Percentiles rank a stretch among this genome's conserved stretches.
Conservation (phyloP, 2,888 invertebrate genomes). For the Tholera decimalis region DNA sequence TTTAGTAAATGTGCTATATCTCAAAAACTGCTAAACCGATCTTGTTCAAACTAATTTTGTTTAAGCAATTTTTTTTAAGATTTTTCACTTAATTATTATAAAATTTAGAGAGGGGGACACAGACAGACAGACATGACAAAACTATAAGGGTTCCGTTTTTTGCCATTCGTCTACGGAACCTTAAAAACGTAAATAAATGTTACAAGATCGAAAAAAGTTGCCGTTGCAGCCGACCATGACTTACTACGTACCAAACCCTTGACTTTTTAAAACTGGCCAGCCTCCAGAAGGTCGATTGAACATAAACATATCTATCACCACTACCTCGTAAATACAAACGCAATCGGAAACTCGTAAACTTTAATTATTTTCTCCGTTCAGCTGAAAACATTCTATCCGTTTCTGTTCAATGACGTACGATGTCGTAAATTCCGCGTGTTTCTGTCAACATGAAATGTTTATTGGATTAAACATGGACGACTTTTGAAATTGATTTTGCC, state of each 20-base stretch:
- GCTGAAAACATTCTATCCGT: slow-evolving; percentile 29
- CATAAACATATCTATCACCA: slow-evolving; percentile 27
- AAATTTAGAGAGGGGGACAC: not conserved
- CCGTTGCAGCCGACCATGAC: slow-evolving; percentile 48
- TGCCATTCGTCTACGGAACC: too few species aligned
- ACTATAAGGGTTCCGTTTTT: too few species aligned
- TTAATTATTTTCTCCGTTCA: slow-evolving; percentile 40
- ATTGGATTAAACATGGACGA: slow-evolving; percentile 21
- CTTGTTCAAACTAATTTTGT: too few species aligned
- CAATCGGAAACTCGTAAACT: slow-evolving; percentile 56
- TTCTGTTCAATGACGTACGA: slow-evolving; percentile 22
- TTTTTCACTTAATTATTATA: slow-evolving; percentile 3
- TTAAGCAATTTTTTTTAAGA: too few species aligned
- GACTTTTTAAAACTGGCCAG: slow-evolving; percentile 54
- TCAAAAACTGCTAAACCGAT: too few species aligned
- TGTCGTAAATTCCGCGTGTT: slow-evolving; percentile 41
- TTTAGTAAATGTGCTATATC: too few species aligned
- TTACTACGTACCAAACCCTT: slow-evolving; percentile 49
- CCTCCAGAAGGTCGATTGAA: slow-evolving; percentile 42
- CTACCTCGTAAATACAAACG: slow-evolving; percentile 46
- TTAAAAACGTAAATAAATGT: slow-evolving; percentile 19
- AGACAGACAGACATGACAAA: too few species aligned
- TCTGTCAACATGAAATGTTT: slow-evolving; percentile 47
- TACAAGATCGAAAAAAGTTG: slow-evolving; percentile 39
- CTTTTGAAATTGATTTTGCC: slow-evolving; percentile 22